phyloP scores from a whole-genome alignment of 2,797 vertebrate genomes.

The Cyclura pinguis region DNA sequence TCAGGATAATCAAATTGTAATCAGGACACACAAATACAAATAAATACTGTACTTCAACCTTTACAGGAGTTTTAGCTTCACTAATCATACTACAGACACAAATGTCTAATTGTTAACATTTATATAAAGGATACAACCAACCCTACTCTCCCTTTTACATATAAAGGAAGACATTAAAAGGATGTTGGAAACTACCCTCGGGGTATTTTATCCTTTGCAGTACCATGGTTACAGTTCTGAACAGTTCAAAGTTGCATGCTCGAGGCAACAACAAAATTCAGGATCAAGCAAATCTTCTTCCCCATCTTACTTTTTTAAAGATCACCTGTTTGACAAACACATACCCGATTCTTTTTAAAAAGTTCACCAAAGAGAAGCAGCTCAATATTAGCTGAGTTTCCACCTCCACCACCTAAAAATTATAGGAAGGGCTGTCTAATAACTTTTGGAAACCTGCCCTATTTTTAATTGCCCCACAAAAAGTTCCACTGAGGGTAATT shows the following conservation, averaged over 20 bases:
- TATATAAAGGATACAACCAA: constrained; percentile 61
- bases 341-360: constrained; percentile 36
- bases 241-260: constrained; percentile 71
- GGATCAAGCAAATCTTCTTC: constrained; percentile 66
- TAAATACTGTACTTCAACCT: neutral
- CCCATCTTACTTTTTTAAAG: constrained; percentile 61
- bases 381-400: constrained; percentile 50
- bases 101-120: neutral
- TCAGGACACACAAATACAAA: neutral
- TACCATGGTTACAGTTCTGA: constrained; percentile 64
- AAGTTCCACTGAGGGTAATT: constrained; percentile 61
- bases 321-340: constrained; percentile 56
- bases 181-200: constrained; percentile 58
- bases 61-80: neutral
- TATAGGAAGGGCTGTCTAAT: constrained; percentile 56
- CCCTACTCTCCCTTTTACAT: constrained; percentile 43
- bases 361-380: constrained; percentile 47
- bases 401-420: constrained; percentile 43
- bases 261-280: constrained; percentile 60
- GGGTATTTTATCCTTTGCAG: constrained; percentile 61
- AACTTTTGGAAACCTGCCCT: constrained; percentile 62
- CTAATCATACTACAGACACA: neutral
- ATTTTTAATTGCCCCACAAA: constrained; percentile 57
- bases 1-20: neutral
- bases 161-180: constrained; percentile 60